Percentiles rank a stretch among this genome's conserved stretches.
phyloP scores from a whole-genome alignment of 2,888 invertebrate species.

The Tiphia femorata region DNA sequence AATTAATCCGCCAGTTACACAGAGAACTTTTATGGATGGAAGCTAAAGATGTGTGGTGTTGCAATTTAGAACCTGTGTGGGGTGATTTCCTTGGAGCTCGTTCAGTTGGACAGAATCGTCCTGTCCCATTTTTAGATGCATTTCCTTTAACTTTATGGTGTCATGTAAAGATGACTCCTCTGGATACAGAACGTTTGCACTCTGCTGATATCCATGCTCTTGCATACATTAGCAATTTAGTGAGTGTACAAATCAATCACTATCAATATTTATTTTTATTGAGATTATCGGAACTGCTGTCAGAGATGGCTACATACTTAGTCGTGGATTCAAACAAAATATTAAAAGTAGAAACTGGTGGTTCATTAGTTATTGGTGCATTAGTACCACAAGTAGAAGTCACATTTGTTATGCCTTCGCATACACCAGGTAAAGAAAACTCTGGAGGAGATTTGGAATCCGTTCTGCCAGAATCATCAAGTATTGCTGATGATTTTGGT shows the following conservation, averaged over 20 bases:
- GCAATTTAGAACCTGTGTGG: constrained; percentile 91
- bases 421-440: constrained; percentile 87
- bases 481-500: constrained; percentile 80
- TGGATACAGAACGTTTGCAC: background rate
- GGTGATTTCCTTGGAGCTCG: constrained; percentile 90
- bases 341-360: constrained; percentile 71
- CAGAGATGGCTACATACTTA: constrained; percentile 84
- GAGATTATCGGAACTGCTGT: constrained; percentile 84
- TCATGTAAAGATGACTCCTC: constrained; percentile 67
- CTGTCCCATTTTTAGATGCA: constrained; percentile 86
- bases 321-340: constrained; percentile 83
- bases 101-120: constrained; percentile 79
- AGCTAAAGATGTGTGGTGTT: constrained; percentile 90
- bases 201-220: constrained; percentile 82
- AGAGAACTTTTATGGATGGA: constrained; percentile 81
- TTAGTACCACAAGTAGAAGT: constrained; percentile 89
- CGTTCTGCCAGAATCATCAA: constrained; percentile 87
- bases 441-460: constrained; percentile 88
- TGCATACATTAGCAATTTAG: constrained; percentile 84
- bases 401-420: constrained; percentile 88
- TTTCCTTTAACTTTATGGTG: constrained; percentile 91
- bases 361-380: constrained; percentile 79
- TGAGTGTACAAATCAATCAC: constrained; percentile 93
- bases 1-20: constrained; percentile 70
- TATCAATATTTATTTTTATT: constrained; percentile 92